Base-by-base conservation (phyloP, 1,140 invertebrate species). In the Trissolcus basalis region DNA sequence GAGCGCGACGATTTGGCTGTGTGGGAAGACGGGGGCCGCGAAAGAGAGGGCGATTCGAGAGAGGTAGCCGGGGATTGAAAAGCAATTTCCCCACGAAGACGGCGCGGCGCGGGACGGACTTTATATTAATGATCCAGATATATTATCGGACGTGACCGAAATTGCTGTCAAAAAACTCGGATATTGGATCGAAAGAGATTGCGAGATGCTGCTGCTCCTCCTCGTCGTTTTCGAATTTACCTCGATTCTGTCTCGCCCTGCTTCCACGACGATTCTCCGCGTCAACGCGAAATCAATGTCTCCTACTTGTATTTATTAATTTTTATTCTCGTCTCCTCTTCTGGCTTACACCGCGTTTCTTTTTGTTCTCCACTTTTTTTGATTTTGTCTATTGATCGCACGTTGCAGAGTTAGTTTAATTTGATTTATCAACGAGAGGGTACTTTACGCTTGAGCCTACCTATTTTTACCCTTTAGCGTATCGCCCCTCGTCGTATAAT, bases 121-220 rank as follows among this genome's bases (percentile, higher is more conserved):
- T 88, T 88, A 88, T 88, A 88, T 88, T 88, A 88, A 88, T 88
- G 87, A 88, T 88, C 87, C 87, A 88, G 86, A 88, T 88, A 88
- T 89, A 89, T 89, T 89, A 88, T 89, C 87, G 86, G 87, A 89
- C 87, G 87, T 89, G 87, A 89, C 87, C 87, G 86, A 89, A 89
- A 89, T 89, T 89, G 87, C 87, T 88, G 87, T 89, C 87, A 89
- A 89, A 89, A 89, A 89, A 88, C 83, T 88, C 87, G 87, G 87
- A 89, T 89, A 89, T 89, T 89, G 86, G 86, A 89, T 88, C 85
- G 86, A 87, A 87, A 82, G 82, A 84, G 85, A 88, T 88, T 87
- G 85, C 82, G 85, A 86, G 84, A 88, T 85, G 85, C 82, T 77
- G 61, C 77, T 55, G 36, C 51, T 59, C 45, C 36, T 44, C n/a